These are phyloP conservation scores for Thysanoteuthis rhombus DNA, from an alignment of 2,888 invertebrate genomes.

Conservation along the genomic window DNA sequence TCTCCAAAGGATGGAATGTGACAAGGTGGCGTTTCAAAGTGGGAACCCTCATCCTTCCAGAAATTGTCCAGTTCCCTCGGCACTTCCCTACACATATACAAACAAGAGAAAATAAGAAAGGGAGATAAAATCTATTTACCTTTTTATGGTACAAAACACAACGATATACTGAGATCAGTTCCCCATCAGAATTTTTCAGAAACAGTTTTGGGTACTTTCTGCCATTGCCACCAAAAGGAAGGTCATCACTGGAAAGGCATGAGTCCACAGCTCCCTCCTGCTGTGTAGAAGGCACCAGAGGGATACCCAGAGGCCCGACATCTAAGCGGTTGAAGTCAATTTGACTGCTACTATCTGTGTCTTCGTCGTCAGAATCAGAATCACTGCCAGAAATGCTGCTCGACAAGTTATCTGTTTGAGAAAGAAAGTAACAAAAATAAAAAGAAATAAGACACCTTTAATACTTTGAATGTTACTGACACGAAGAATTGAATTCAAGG, in stretches of 20 bases:
- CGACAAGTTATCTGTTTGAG: constrained; percentile 31
- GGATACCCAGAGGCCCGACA: not conserved
- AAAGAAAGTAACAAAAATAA: not conserved
- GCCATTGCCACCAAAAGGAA: constrained; percentile 40
- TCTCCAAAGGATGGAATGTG: no score
- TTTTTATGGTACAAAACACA: constrained; percentile 79
- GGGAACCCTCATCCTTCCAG: no score
- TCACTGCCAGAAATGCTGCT: constrained; percentile 50
- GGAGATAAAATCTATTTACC: constrained; percentile 45
- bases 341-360: not conserved
- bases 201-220: constrained; percentile 75
- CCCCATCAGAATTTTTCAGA: constrained; percentile 76
- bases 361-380: constrained; percentile 38
- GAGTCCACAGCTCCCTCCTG: not conserved
- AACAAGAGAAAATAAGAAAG: not conserved
- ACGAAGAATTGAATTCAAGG: no score
- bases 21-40: no score
- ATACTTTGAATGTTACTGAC: no score
- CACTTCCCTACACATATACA: not conserved
- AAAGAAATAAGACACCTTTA: not conserved
- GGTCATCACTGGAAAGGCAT: constrained; percentile 18
- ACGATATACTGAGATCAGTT: constrained; percentile 80
- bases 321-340: not conserved
- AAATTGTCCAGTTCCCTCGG: no score
- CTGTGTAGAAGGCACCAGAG: not conserved